Conservation (phyloP, 2,888 invertebrate genomes). For the Yponomeuta malinellus region DNA sequence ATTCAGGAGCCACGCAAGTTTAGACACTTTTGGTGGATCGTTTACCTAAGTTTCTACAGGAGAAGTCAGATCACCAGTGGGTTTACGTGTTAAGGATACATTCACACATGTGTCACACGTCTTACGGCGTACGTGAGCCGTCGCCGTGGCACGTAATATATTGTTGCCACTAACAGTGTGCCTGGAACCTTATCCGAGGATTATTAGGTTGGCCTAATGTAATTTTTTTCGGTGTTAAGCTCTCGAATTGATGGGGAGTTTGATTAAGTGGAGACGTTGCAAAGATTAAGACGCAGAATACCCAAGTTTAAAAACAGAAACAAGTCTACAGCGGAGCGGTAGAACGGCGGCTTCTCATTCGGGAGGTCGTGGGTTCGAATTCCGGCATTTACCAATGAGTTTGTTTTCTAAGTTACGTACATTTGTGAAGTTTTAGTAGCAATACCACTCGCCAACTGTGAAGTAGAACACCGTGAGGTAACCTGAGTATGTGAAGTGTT, state of each 20-base stretch:
- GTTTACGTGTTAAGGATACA: neutral
- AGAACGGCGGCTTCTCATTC: too few species aligned
- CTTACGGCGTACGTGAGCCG: slow-evolving; percentile 2
- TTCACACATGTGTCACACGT: neutral
- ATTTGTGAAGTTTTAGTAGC: too few species aligned
- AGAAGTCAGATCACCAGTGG: neutral
- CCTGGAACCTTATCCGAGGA: neutral
- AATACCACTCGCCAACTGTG: too few species aligned
- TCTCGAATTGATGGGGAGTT: too few species aligned
- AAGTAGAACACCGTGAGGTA: too few species aligned
- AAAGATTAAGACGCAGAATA: too few species aligned
- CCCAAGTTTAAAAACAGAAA: too few species aligned
- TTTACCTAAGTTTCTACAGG: neutral
- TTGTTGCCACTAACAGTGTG: neutral
- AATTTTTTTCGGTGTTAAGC: neutral
- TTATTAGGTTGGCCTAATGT: neutral
- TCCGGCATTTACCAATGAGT: too few species aligned
- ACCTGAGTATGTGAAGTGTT: too few species aligned
- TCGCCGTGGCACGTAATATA: slow-evolving; percentile 6
- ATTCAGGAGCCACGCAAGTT: neutral
- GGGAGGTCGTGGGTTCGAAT: too few species aligned
- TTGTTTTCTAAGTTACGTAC: too few species aligned
- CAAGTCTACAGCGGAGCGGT: too few species aligned
- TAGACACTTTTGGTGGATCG: neutral
- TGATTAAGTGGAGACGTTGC: neutral